A percentile compares a stretch with the other conserved stretches of the same genome.
These are phyloP conservation scores for Chaetops frenatus DNA, from an alignment of 2,113 vertebrate genomes.

Conservation along the genomic window DNA sequence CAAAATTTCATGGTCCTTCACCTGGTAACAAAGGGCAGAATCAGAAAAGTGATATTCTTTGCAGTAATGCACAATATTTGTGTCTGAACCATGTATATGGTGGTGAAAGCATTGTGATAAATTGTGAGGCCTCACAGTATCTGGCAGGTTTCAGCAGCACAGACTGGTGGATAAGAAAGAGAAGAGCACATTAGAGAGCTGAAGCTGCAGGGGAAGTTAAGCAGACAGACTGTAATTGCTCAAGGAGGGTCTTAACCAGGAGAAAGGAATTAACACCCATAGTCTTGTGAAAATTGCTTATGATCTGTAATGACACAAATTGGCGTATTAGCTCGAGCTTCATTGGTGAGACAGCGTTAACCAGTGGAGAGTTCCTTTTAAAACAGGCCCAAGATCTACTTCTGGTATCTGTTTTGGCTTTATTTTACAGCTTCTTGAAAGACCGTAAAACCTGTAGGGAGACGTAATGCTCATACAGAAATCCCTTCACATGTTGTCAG, in stretches of 20 bases:
- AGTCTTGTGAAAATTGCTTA: constrained; percentile 45
- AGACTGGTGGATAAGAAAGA: background rate
- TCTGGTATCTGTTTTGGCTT: background rate
- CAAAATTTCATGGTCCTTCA: background rate
- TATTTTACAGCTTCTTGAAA: background rate
- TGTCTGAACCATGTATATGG: background rate
- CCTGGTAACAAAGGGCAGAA: background rate
- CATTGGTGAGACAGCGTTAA: background rate
- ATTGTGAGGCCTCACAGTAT: background rate
- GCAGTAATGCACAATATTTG: background rate
- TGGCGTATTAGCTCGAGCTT: background rate
- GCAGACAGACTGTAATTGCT: background rate
- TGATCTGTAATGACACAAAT: constrained; percentile 11
- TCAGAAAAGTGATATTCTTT: background rate
- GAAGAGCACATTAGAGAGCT: background rate
- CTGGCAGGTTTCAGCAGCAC: background rate
- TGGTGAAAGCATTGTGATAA: background rate
- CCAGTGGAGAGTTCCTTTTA: background rate
- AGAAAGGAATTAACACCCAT: constrained; percentile 47
- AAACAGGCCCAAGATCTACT: background rate
- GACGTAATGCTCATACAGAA: rapidly evolving
- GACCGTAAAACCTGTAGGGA: background rate
- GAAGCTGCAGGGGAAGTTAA: constrained; percentile 10
- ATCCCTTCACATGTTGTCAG: background rate
- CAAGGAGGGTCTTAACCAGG: background rate